Percentiles rank a stretch among this genome's conserved stretches.
Conservation (phyloP, 2,797 vertebrate species). For the Bovichtus variegatus region DNA sequence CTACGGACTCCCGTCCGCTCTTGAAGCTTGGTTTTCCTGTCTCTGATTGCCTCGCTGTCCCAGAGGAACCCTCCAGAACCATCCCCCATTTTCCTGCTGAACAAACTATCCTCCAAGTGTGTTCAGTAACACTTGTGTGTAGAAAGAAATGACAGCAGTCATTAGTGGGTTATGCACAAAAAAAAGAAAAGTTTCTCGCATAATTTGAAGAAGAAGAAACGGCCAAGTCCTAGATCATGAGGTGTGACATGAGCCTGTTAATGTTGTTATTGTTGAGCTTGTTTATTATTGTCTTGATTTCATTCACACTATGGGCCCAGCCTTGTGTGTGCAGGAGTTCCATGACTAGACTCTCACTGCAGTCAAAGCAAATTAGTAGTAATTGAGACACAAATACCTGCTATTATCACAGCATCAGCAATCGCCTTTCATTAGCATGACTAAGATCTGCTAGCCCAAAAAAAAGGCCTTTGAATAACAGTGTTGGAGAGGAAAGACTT, state of each 20-base stretch:
- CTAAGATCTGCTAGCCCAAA: conserved; percentile 23
- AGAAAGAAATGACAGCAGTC: not conserved
- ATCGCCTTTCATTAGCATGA: conserved; percentile 43
- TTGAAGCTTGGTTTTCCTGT: too few species aligned
- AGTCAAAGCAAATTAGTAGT: conserved; percentile 51
- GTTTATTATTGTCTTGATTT: conserved; percentile 30
- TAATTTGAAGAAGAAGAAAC: not conserved
- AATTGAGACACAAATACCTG: conserved; percentile 53
- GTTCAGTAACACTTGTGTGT: not conserved
- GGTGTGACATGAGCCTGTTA: not conserved
- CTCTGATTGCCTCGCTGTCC: not conserved
- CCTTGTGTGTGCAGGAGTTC: not conserved
- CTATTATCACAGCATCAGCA: conserved; percentile 54
- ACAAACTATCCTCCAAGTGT: not conserved
- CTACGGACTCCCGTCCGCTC: too few species aligned
- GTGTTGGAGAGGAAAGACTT: conserved; percentile 11
- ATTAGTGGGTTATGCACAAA: not conserved
- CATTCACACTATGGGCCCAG: not conserved
- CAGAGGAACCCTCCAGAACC: not conserved
- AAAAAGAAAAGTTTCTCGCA: not conserved
- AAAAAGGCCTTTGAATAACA: conserved; percentile 51
- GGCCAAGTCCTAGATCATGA: not conserved
- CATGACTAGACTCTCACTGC: conserved; percentile 13
- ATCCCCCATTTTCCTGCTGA: not conserved
- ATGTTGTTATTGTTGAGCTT: not conserved